phyloP scores from a whole-genome alignment of 1,140 invertebrate genomes.

The Anastatus disparis region DNA sequence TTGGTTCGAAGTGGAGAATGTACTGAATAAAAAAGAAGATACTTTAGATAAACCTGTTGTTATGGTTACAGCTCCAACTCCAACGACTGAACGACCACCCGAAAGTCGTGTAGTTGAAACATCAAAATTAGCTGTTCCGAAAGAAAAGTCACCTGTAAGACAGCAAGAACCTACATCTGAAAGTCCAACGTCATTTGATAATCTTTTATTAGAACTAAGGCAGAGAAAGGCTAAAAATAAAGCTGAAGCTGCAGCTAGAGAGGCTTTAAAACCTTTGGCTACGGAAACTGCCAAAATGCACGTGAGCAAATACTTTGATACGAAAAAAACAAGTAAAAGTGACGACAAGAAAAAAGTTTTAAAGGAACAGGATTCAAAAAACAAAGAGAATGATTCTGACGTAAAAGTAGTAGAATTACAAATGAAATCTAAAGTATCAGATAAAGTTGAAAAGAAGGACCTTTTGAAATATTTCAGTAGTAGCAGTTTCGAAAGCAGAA shows the following conservation, averaged over 20 bases:
- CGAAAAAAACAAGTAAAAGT: constrained; percentile 22
- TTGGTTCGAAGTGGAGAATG: constrained; percentile 15
- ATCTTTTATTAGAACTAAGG: constrained; percentile 56
- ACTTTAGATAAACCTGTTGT: constrained; percentile 32
- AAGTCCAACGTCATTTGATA: constrained; percentile 50
- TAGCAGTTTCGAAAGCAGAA: background rate
- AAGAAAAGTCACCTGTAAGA: constrained; percentile 26
- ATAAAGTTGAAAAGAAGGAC: constrained; percentile 56
- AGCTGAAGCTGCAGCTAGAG: constrained; percentile 32
- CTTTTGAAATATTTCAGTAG: constrained; percentile 59
- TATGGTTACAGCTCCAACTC: constrained; percentile 55
- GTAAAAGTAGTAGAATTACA: constrained; percentile 48
- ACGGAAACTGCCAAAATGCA: constrained; percentile 56
- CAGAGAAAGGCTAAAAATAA: constrained; percentile 58
- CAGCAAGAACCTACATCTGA: constrained; percentile 23
- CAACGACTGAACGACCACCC: constrained; percentile 48
- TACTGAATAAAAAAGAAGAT: background rate
- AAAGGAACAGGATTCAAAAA: background rate
- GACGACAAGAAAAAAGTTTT: background rate
- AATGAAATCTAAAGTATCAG: constrained; percentile 55
- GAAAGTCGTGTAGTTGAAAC: constrained; percentile 39
- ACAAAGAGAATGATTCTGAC: constrained; percentile 11
- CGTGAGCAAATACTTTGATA: constrained; percentile 59
- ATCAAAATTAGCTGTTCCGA: constrained; percentile 42
- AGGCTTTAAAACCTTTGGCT: constrained; percentile 54